A percentile compares a stretch with the other conserved stretches of the same genome.
phyloP scores from a whole-genome alignment of 2,797 vertebrate genomes.

The Odontamblyopus lacepedii region DNA sequence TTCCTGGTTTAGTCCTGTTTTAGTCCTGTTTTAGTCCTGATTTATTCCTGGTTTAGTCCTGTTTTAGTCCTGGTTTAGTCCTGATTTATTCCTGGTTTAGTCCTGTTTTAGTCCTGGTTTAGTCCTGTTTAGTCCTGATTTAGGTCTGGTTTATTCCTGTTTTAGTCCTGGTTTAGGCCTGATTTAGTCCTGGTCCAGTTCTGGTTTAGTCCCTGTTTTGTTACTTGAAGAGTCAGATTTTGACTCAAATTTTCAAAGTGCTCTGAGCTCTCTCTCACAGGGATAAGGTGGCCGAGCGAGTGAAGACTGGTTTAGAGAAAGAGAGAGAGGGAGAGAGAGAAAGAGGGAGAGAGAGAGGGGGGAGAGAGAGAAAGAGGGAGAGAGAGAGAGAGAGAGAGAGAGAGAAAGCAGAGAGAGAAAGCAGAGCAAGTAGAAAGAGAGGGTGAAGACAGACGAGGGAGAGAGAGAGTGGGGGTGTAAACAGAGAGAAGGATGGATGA shows the following conservation, averaged over 20 bases:
- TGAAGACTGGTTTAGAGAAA: slow-evolving; percentile 20
- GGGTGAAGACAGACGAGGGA: not conserved
- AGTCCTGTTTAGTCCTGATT: not conserved
- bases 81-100: no score
- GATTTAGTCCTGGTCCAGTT: not conserved
- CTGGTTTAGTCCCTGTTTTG: not conserved
- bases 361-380: slow-evolving; percentile 14
- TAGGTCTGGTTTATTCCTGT: not conserved
- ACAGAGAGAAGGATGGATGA: not conserved
- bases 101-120: not conserved
- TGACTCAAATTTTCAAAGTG: not conserved
- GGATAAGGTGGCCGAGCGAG: slow-evolving; percentile 47
- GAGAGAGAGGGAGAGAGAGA: slow-evolving; percentile 16
- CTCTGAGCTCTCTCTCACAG: slow-evolving; percentile 48
- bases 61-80: not conserved
- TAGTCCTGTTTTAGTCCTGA: not conserved
- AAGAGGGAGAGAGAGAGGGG: slow-evolving; percentile 35
- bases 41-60: not conserved
- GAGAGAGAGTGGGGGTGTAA: not conserved
- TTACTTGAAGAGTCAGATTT: not conserved
- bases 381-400: not conserved
- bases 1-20: no score
- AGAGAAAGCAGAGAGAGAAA: not conserved
- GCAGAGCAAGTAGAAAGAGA: not conserved
- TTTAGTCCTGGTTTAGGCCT: not conserved